phyloP scores from a whole-genome alignment of 2,888 invertebrate species.

The Drosophila histrio region DNA sequence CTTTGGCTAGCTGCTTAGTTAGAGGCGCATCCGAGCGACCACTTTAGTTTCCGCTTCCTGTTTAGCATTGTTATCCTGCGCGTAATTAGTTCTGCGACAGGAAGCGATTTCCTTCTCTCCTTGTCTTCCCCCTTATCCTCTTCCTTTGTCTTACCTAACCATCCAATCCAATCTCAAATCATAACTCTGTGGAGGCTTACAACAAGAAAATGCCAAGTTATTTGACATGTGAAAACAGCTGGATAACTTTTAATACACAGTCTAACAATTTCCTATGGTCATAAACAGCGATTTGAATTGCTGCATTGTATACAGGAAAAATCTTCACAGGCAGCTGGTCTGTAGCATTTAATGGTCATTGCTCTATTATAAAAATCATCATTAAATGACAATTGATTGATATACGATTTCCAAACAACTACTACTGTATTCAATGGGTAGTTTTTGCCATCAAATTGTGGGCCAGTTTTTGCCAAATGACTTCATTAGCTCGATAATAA shows the following conservation, averaged over 20 bases:
- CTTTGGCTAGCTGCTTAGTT: slow-evolving; percentile 54
- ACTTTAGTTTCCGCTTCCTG: slow-evolving; percentile 78
- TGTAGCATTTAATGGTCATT: slow-evolving; percentile 37
- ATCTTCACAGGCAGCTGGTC: slow-evolving; percentile 47
- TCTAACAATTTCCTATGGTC: slow-evolving; percentile 66
- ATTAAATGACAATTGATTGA: slow-evolving; percentile 69
- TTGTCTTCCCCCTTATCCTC: slow-evolving; percentile 4
- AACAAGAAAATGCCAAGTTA: slow-evolving; percentile 53
- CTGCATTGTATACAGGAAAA: slow-evolving; percentile 28
- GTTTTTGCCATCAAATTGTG: slow-evolving; percentile 14
- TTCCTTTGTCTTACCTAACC: slow-evolving; percentile 17
- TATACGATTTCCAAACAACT: slow-evolving; percentile 41
- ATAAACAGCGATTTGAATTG: slow-evolving; percentile 62
- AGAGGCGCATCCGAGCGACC: slow-evolving; percentile 54
- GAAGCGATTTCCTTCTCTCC: slow-evolving; percentile 53
- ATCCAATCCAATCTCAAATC: slow-evolving; percentile 10
- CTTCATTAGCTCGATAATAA: slow-evolving; percentile 41
- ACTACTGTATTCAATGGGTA: slow-evolving; percentile 3
- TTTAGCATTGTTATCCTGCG: slow-evolving; percentile 64
- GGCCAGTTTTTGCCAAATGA: slow-evolving; percentile 37
- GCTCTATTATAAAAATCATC: slow-evolving; percentile 63
- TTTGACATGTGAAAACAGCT: slow-evolving; percentile 56
- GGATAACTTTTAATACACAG: slow-evolving; percentile 29
- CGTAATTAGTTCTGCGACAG: slow-evolving; percentile 66
- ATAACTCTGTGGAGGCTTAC: slow-evolving; percentile 9